Evolutionary conservation across 2,888 invertebrate species (phyloP).

Genomic region (Heliothis peltigera): DNA sequence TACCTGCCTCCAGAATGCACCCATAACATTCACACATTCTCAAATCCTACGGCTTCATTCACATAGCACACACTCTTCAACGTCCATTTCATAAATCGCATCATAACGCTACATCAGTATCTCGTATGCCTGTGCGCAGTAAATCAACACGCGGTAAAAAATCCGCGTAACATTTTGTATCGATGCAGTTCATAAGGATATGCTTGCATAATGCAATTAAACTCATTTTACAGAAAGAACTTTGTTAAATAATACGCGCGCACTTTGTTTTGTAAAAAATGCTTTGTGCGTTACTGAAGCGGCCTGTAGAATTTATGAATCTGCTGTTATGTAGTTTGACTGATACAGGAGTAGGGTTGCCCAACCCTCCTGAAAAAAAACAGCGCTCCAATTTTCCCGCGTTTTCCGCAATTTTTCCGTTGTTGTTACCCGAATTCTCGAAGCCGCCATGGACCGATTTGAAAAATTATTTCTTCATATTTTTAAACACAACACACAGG

Average conservation of each 20-base stretch:
- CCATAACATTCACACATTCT: no score
- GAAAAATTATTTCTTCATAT: no score
- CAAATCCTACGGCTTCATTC: no score
- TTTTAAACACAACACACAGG: no score
- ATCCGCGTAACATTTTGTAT: constrained; percentile 29
- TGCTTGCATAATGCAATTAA: constrained; percentile 23
- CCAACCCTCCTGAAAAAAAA: no score
- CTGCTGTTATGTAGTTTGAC: neutral
- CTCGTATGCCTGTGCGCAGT: constrained; percentile 7
- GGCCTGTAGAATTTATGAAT: constrained; percentile 6
- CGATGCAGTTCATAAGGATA: constrained; percentile 22
- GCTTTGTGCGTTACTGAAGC: constrained; percentile 8
- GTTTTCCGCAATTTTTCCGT: no score
- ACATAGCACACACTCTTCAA: neutral
- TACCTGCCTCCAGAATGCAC: no score
- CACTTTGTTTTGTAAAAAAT: constrained; percentile 4
- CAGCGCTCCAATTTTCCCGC: no score
- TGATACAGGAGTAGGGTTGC: neutral
- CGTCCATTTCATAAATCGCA: neutral
- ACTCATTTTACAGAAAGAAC: constrained; percentile 18
- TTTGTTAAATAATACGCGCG: constrained; percentile 20
- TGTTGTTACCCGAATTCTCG: no score
- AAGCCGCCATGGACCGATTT: no score
- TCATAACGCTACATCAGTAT: constrained; percentile 22
- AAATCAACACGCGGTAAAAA: constrained; percentile 37